Conservation (phyloP, 2,888 invertebrate genomes). For the Plebejus melissa region DNA sequence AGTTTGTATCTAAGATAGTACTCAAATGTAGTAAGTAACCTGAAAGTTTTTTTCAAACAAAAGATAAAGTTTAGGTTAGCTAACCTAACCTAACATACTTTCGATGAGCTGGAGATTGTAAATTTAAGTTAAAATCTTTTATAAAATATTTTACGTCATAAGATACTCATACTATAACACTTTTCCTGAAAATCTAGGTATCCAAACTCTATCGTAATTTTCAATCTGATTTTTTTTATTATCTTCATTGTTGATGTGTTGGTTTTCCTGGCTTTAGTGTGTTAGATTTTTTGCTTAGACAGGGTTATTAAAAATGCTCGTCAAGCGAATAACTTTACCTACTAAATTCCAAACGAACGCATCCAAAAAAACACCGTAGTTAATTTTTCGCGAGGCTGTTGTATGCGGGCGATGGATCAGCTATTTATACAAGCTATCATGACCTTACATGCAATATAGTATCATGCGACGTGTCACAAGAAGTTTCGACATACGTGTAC, state of each 20-base stretch:
- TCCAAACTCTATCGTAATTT: too few species aligned
- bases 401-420: not conserved
- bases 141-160: too few species aligned
- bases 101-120: not conserved
- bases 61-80: not conserved
- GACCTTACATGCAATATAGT: conserved; percentile 39
- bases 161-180: too few species aligned
- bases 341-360: not conserved
- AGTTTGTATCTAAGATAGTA: not conserved
- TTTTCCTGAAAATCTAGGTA: too few species aligned
- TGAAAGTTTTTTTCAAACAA: not conserved
- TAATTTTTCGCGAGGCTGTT: not conserved
- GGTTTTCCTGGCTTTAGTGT: too few species aligned
- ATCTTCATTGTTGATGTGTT: too few species aligned
- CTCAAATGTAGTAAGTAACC: not conserved
- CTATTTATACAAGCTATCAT: conserved; percentile 28
- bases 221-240: too few species aligned
- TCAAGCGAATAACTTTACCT: not conserved
- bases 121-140: too few species aligned
- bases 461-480: conserved; percentile 49
- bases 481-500: conserved; percentile 57
- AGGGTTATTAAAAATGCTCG: not conserved
- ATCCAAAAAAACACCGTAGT: too few species aligned
- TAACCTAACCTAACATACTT: not conserved
- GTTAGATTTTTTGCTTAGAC: too few species aligned